Evolutionary conservation across 2,797 vertebrate genomes (phyloP).

Genomic region (Danio tinwini): DNA sequence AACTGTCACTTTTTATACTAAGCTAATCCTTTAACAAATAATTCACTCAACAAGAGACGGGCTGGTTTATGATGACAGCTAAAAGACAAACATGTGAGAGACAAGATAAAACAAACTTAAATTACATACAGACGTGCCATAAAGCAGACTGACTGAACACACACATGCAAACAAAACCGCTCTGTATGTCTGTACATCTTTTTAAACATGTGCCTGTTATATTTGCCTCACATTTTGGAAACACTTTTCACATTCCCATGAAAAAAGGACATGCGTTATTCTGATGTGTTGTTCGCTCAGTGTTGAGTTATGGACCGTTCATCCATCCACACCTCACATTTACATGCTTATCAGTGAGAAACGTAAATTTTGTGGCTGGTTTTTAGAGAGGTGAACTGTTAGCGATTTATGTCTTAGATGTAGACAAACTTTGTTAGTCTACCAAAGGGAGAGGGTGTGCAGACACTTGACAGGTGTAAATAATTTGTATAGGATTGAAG

Average conservation of each 20-base stretch:
- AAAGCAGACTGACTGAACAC: not conserved
- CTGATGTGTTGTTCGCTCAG: not conserved
- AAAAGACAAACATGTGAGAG: slow-evolving; percentile 29
- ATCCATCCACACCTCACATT: slow-evolving; percentile 22
- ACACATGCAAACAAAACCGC: slow-evolving; percentile 11
- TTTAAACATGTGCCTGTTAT: slow-evolving; percentile 31
- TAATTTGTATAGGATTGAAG: too few relatives aligned
- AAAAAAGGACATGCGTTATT: slow-evolving; percentile 20
- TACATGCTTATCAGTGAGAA: slow-evolving; percentile 32
- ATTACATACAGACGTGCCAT: not conserved
- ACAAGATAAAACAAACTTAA: slow-evolving; percentile 24
- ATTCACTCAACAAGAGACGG: slow-evolving; percentile 6
- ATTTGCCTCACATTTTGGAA: slow-evolving; percentile 48
- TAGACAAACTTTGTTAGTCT: not conserved
- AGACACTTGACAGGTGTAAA: not conserved
- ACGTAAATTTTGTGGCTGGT: not conserved
- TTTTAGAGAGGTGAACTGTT: not conserved
- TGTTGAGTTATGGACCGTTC: slow-evolving; percentile 14
- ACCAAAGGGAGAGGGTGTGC: not conserved
- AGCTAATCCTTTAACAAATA: not conserved
- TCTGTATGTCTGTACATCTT: slow-evolving; percentile 16
- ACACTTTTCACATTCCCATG: slow-evolving; percentile 55
- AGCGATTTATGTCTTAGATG: not conserved
- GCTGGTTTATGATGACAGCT: slow-evolving; percentile 42
- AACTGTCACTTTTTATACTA: too few relatives aligned